These are phyloP conservation scores for Papilio gigon DNA, from an alignment of 2,888 invertebrate species.

Conservation along the genomic window DNA sequence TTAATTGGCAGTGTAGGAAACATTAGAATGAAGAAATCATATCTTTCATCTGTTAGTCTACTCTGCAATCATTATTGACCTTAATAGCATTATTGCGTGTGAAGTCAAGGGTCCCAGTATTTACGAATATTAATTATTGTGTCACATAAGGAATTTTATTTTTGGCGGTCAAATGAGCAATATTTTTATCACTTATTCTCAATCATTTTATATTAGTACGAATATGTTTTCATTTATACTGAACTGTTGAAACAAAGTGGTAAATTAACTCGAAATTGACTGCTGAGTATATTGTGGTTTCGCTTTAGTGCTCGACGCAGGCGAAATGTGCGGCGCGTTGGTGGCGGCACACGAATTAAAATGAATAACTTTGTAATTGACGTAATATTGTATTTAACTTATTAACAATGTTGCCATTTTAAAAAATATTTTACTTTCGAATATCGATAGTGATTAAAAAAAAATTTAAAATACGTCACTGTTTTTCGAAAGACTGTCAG, in stretches of 20 bases:
- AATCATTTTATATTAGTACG: too few relatives aligned
- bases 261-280: slow-evolving; percentile 20
- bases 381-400: not conserved
- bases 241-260: slow-evolving; percentile 7
- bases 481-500: not conserved
- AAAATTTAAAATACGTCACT: not conserved
- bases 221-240: not conserved
- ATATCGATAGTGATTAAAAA: not conserved
- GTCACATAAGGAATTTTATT: slow-evolving; percentile 26
- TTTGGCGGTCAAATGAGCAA: not conserved
- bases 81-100: slow-evolving; percentile 40
- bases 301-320: slow-evolving; percentile 13
- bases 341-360: slow-evolving; percentile 4
- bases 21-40: slow-evolving; percentile 33
- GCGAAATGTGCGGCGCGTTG: slow-evolving; percentile 16
- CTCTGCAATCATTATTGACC: slow-evolving; percentile 39
- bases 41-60: slow-evolving; percentile 34
- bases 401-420: not conserved
- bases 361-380: slow-evolving; percentile 11
- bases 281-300: slow-evolving; percentile 26
- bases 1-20: slow-evolving; percentile 33
- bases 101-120: slow-evolving; percentile 34
- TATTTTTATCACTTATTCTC: too few relatives aligned
- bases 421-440: not conserved
- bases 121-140: slow-evolving; percentile 39